Evolutionary conservation across 1,140 invertebrate genomes (phyloP), one percentile per base, ranked within the genome.

Genomic region (Homarus americanus): DNA sequence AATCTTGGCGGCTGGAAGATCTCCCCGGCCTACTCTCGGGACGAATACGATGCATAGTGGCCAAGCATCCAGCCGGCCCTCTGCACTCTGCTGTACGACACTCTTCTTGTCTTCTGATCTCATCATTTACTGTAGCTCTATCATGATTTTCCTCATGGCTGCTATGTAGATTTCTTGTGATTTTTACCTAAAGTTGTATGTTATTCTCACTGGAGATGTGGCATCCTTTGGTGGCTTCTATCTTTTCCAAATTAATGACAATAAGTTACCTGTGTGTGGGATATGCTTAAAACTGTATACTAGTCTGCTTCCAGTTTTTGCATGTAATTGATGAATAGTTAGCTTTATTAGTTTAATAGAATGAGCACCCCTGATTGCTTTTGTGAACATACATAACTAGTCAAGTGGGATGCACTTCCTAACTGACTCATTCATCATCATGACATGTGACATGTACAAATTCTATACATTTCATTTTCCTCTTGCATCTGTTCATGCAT

Each of bases 11-110:
- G 89, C 73, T 91, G 89, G 89, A 91, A 91, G 89, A 91, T 91
- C 58, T 91, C 89, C 2, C 89, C 82, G 73, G 89, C 89, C 75
- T 91, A 91, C 83, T 91, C 89, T 49, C 89, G 89, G 82, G 82
- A 91, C 76, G 89, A 91, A 91, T 91, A 91, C 58, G 89, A 91
- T 91, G 89, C 89, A 83, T 91, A 91, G 89, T 85, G 89, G 89
- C 75, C 82, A 78, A 41, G 72, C 69, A 78, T 82, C 49, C 84
- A 53, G 69, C 87, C 72, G 72, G 75, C 80, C 82, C 49, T 83
- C 87, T 76, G 72, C 80, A 90, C 87, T 69, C 40, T 75, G 41
- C 84, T 83, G 79, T 82, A 89, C 78, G 78, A 89, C 87, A 82
- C 78, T 73, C 86, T 73, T 75, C 87, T 58, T 72, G 79, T 82